Evolutionary conservation across 2,888 invertebrate species (phyloP), one percentile per base, ranked within the genome.

Genomic region (Tetragonula carbonaria): DNA sequence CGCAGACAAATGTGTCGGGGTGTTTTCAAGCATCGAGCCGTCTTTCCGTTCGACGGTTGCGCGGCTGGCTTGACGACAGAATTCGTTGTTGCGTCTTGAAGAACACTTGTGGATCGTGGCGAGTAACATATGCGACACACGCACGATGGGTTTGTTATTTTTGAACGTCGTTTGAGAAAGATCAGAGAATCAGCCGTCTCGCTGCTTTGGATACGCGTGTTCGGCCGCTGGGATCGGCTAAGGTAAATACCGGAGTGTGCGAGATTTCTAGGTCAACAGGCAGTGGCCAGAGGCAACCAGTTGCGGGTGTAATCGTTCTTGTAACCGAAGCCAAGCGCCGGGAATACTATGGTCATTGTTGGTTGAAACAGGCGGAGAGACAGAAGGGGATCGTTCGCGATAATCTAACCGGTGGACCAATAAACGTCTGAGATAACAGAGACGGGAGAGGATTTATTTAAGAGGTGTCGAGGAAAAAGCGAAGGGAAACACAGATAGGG

Each of bases 241-340:
- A 45, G 74, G 77, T 88, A 86, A 71, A 78, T 76, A 71, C 23
- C 78, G 72, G 63, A n/a, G 65, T 45, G 65, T 51, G 80, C 21
- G 23, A 66, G 62, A 65, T 78, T 45, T 21, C 63, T 53, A 66
- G 74, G 74, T 55, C 65, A 66, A 74, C 73, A 63, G 53, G 72
- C 68, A 65, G 76, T 33, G 53, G 45, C n/a, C 73, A 62, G 70
- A 70, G 79, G 75, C 86, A 85, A 87, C 86, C 78, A 85, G 88
- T 88, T 88, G 87, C 86, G 71, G 75, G 65, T 68, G 66, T 51
- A 59, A 62, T 72, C 59, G 73, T 76, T 75, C 33, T 51, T 45
- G 84, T 76, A 63, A 72, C 63, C 21, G 33, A 53, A 57, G 75
- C 50, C 57, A 76, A 8, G 8, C 45, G 53, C 45, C 38, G 51